Evolutionary conservation across 1,140 invertebrate species (phyloP).

Genomic region (Coenobita brevimanus): DNA sequence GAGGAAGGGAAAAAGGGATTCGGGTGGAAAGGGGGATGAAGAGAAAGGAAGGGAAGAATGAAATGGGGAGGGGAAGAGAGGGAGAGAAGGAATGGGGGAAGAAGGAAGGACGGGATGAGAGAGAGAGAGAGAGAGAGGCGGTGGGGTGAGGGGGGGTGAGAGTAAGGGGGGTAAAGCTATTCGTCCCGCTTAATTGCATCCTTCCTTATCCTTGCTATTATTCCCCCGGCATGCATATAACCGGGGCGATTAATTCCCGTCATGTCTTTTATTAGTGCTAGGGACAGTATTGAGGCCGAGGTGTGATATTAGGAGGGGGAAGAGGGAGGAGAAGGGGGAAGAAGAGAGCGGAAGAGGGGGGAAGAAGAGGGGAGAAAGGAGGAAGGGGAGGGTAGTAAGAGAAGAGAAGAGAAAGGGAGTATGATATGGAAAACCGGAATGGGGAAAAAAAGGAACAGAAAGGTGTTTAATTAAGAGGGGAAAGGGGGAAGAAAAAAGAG

Average conservation of each 20-base stretch:
- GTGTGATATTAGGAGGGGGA: constrained; percentile 51
- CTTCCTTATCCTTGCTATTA: constrained; percentile 13
- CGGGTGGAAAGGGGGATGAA: background rate
- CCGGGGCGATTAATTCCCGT: constrained; percentile 59
- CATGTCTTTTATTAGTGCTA: constrained; percentile 65
- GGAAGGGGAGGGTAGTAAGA: no score
- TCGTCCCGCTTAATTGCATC: constrained; percentile 57
- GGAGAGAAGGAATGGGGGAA: background rate
- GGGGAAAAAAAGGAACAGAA: background rate
- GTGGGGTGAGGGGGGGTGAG: background rate
- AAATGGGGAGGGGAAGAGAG: background rate
- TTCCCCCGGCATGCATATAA: constrained; percentile 54
- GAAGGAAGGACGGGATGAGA: background rate
- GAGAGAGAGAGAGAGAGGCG: constrained; percentile 18
- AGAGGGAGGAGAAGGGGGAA: constrained; percentile 9
- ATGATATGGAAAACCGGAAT: no score
- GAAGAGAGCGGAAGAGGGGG: background rate
- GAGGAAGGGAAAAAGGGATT: background rate
- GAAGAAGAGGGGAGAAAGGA: constrained; percentile 5
- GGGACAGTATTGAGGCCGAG: constrained; percentile 58
- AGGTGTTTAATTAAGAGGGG: no score
- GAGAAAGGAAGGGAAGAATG: background rate
- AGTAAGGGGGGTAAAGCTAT: background rate
- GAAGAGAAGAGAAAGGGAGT: constrained; percentile 34
- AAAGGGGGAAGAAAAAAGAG: background rate